Base-by-base conservation (phyloP, 2,113 vertebrate species). In the Plotosus lineatus region DNA sequence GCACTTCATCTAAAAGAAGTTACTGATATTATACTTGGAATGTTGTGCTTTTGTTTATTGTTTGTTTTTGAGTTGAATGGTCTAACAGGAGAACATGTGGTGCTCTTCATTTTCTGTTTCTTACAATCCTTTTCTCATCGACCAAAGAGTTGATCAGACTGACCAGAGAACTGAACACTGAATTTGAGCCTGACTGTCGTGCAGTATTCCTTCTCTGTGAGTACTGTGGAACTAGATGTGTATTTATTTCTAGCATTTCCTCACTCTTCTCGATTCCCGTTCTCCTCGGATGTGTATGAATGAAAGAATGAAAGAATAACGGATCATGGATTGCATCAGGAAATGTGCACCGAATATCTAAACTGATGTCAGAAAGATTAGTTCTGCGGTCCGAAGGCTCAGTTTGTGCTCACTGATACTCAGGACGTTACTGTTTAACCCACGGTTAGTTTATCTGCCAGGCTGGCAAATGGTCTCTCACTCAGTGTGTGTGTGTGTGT, bases 61-160 rank as follows among this genome's bases (percentile, higher is more conserved):
- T n/a, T n/a, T n/a, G n/a, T n/a, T n/a, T n/a, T n/a, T n/a, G n/a
- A n/a, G n/a, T n/a, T n/a, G n/a, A n/a, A n/a, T n/a, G n/a, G n/a
- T n/a, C n/a, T n/a, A n/a, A n/a, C 71, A 46, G 23, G 74, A 68
- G 60, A 77, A 78, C 63, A 85, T 46, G 71, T 55, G 80, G 80
- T 85, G 84, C 80, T 85, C 72, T 65, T 82, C 51, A 72, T 28
- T 2, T 46, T 55, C 36, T 6, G 11, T 75, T 60, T 80, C n/a
- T 58, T 42, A 58, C 61, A 65, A 66, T n/a, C 31, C 38, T 68
- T 17, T 50, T 66, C n/a, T 66, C 72, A 56, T 58, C 56, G 68
- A 69, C 56, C 48, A 5, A 5, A 75, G 8, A 8, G 60, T 38
- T 53, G 26, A 82, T 72, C 73, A 28, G 77, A 75, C 80, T 76